Conservation (phyloP, 1,140 invertebrate species). For the Cardiocondyla obscurior region DNA sequence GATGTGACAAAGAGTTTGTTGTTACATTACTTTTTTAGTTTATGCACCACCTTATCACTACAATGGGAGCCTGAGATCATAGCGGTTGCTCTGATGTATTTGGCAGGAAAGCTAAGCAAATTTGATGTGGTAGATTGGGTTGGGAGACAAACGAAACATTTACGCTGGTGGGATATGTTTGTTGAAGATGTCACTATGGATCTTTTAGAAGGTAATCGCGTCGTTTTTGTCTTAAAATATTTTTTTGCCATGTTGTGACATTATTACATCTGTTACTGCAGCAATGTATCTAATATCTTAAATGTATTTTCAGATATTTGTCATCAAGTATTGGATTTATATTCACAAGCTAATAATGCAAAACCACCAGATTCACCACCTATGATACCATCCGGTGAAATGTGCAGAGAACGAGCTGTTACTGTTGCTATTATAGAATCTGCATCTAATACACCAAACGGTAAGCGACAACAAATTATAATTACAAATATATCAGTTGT, state of each 20-base stretch:
- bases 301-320: constrained; percentile 91
- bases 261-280: neutral
- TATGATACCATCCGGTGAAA: constrained; percentile 81
- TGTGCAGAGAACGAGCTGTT: constrained; percentile 73
- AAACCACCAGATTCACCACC: constrained; percentile 87
- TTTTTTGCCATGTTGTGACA: too few species aligned
- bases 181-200: constrained; percentile 98
- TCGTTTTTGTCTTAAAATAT: neutral
- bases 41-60: constrained; percentile 97
- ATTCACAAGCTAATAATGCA: constrained; percentile 87
- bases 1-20: neutral
- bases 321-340: constrained; percentile 96
- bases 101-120: constrained; percentile 97
- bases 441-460: constrained; percentile 77
- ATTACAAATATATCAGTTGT: too few species aligned
- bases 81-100: constrained; percentile 98
- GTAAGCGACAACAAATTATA: constrained; percentile 65
- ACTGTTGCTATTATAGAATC: constrained; percentile 75
- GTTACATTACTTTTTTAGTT: constrained; percentile 84
- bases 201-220: constrained; percentile 91
- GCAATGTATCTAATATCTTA: neutral
- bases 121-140: constrained; percentile 98
- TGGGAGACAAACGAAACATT: constrained; percentile 91
- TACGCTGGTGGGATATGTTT: constrained; percentile 99
- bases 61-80: constrained; percentile 99